A percentile compares a stretch with the other conserved stretches of the same genome.
These are phyloP conservation scores for Herminia tarsipennalis DNA, from an alignment of 2,888 invertebrate species.

Conservation along the genomic window DNA sequence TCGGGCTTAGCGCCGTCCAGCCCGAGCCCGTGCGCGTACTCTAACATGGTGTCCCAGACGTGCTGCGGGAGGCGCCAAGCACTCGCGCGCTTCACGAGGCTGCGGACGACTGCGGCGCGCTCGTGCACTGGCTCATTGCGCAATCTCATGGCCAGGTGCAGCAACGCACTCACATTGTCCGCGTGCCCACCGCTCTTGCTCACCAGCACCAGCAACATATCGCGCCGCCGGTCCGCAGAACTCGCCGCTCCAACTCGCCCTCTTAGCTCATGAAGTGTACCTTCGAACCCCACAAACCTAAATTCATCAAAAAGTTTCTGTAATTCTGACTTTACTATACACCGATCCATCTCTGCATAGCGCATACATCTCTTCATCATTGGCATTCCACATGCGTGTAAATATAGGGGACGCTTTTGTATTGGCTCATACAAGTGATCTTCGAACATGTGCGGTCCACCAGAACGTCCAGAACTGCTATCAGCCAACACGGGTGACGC, in stretches of 20 bases:
- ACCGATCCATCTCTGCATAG: too few relatives aligned
- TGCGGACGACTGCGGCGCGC: slow-evolving; percentile 65
- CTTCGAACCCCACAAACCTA: slow-evolving; percentile 59
- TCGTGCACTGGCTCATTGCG: slow-evolving; percentile 62
- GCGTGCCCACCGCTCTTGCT: slow-evolving; percentile 66
- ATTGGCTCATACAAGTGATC: too few relatives aligned
- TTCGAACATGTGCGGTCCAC: too few relatives aligned
- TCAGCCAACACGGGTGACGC: too few relatives aligned
- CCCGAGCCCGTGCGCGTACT: slow-evolving; percentile 61
- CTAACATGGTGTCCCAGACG: slow-evolving; percentile 55
- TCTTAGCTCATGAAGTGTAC: slow-evolving; percentile 56
- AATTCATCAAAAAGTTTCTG: too few relatives aligned
- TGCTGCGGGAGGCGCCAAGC: slow-evolving; percentile 61
- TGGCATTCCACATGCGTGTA: too few relatives aligned
- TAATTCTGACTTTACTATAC: too few relatives aligned
- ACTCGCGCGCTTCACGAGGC: slow-evolving; percentile 62
- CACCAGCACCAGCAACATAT: slow-evolving; percentile 67
- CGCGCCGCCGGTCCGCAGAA: slow-evolving; percentile 57
- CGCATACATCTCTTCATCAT: too few relatives aligned
- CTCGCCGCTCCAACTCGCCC: slow-evolving; percentile 54
- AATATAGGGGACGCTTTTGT: too few relatives aligned
- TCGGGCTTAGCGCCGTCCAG: slow-evolving; percentile 56
- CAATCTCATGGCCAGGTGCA: slow-evolving; percentile 54
- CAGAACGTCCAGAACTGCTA: too few relatives aligned
- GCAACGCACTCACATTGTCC: slow-evolving; percentile 51